Evolutionary conservation across 2,888 invertebrate species (phyloP).

Genomic region (Monopis laevigella): DNA sequence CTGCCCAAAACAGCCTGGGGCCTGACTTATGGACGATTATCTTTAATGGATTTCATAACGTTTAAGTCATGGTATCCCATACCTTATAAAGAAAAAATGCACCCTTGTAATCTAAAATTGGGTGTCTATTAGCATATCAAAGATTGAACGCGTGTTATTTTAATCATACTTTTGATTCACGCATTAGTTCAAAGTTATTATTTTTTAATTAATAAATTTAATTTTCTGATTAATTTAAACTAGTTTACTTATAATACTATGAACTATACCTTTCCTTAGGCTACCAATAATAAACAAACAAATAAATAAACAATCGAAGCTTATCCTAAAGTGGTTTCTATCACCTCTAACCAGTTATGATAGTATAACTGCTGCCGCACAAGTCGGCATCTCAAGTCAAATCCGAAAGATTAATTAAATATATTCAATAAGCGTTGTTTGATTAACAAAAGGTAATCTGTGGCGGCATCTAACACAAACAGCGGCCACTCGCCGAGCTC

Average conservation of each 20-base stretch:
- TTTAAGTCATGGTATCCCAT: conserved; percentile 10
- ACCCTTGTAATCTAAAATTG: conserved; percentile 4
- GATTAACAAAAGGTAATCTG: conserved; percentile 64
- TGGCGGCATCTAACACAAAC: conserved; percentile 64
- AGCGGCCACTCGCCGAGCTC: conserved; percentile 49
- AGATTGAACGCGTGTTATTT: conserved; percentile 2
- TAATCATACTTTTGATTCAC: no score
- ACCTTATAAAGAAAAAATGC: conserved; percentile 10
- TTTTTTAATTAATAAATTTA: no score
- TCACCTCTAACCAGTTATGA: no score
- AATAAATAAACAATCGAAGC: no score
- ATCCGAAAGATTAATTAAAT: conserved; percentile 60
- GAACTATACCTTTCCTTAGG: no score
- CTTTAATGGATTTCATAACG: conserved; percentile 54
- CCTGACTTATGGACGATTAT: conserved; percentile 50
- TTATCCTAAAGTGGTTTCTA: no score
- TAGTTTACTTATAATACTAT: no score
- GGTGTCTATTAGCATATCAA: conserved; percentile 6
- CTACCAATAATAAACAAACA: no score
- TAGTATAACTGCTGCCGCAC: conserved; percentile 1
- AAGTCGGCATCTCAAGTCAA: conserved; percentile 42
- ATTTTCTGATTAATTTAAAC: no score
- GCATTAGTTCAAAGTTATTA: no score
- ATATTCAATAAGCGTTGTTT: conserved; percentile 61
- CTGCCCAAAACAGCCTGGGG: conserved; percentile 42